These are phyloP conservation scores for Noctuana brunneofusca DNA, from an alignment of 2,888 invertebrate species.

Conservation along the genomic window DNA sequence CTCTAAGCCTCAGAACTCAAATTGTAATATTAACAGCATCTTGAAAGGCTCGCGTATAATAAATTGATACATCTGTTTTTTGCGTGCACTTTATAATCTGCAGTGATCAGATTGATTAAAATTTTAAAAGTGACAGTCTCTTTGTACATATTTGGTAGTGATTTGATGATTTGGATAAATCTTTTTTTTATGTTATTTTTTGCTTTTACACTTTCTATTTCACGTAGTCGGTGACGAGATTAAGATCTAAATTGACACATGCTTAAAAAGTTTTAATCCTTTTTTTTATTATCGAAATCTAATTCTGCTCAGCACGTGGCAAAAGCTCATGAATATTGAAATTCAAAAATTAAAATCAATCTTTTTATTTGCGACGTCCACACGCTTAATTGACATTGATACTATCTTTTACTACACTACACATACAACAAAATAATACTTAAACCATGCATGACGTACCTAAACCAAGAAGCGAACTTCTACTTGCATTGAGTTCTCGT, in stretches of 20 bases:
- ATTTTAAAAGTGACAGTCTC: conserved; percentile 20
- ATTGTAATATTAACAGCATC: conserved; percentile 3
- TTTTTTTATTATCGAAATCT: conserved; percentile 1
- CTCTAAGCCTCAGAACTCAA: background rate
- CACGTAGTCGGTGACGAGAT: conserved; percentile 1
- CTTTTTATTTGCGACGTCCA: background rate
- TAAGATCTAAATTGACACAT: conserved; percentile 2
- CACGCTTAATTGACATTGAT: too few relatives aligned
- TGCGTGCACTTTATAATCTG: conserved; percentile 15
- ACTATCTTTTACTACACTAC: too few relatives aligned
- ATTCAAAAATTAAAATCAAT: background rate
- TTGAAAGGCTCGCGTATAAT: background rate
- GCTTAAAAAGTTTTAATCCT: conserved; percentile 1
- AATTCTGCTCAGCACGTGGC: conserved; percentile 2
- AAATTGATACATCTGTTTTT: conserved; percentile 22
- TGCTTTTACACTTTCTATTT: conserved; percentile 19
- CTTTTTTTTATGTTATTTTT: conserved; percentile 14
- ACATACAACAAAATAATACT: too few relatives aligned
- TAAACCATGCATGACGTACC: too few relatives aligned
- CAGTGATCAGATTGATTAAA: conserved; percentile 19
- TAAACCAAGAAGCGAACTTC: too few relatives aligned
- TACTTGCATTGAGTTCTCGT: too few relatives aligned
- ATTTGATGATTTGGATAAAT: conserved; percentile 14
- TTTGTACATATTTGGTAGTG: conserved; percentile 15
- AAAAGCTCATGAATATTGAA: conserved; percentile 1